These are phyloP conservation scores for Epinephelus awoara DNA, from an alignment of 2,797 vertebrate genomes.

Conservation along the genomic window DNA sequence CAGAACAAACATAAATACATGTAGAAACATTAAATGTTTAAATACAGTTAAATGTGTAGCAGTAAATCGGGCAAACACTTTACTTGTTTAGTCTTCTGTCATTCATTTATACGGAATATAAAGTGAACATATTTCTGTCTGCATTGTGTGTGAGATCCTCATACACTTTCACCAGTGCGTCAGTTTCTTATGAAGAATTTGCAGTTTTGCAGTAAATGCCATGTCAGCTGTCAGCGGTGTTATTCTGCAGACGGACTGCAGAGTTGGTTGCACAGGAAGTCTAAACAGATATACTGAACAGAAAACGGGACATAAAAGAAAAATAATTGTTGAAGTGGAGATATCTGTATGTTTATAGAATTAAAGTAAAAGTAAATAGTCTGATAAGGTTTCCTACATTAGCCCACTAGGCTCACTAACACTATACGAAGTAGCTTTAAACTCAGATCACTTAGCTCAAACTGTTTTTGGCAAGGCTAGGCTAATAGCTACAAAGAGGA, in stretches of 20 bases:
- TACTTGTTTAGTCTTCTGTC: slow-evolving; percentile 28
- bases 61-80: slow-evolving; percentile 30
- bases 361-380: background rate
- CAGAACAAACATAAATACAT: slow-evolving; percentile 56
- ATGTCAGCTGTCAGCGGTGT: background rate
- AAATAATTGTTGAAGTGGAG: background rate
- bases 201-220: background rate
- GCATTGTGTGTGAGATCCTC: slow-evolving; percentile 3
- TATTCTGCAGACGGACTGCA: background rate
- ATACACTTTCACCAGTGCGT: background rate
- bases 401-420: background rate
- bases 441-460: background rate
- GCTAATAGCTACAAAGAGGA: background rate
- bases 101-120: background rate
- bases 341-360: background rate
- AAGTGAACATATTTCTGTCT: slow-evolving; percentile 9
- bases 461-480: background rate
- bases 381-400: too few species aligned
- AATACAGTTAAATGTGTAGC: slow-evolving; percentile 25
- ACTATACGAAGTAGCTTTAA: background rate
- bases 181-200: background rate
- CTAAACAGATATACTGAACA: background rate
- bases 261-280: background rate
- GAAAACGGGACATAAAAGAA: background rate
- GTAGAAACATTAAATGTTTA: slow-evolving; percentile 18